A percentile compares a stretch with the other conserved stretches of the same genome.
Conservation (phyloP, 1,140 invertebrate genomes). For the Heterodera schachtii region DNA sequence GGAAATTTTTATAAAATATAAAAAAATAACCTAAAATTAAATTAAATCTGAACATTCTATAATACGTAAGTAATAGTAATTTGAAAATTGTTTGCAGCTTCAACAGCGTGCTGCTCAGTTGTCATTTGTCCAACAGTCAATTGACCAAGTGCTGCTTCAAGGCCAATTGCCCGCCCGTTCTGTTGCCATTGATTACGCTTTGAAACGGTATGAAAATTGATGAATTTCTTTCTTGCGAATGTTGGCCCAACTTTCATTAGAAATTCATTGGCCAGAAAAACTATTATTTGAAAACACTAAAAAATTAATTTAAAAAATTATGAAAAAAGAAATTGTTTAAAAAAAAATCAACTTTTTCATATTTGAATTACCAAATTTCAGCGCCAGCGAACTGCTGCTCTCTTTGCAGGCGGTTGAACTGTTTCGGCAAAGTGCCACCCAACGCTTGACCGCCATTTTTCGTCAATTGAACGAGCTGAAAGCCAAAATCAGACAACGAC, state of each 20-base stretch:
- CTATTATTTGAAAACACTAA: too few species aligned
- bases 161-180: conserved; percentile 1
- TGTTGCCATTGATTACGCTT: conserved; percentile 5
- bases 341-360: too few species aligned
- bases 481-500: conserved; percentile 3
- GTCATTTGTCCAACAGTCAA: background rate
- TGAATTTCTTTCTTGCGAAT: too few species aligned
- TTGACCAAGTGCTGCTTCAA: background rate
- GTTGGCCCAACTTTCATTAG: too few species aligned
- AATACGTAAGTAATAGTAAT: too few species aligned
- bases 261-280: too few species aligned
- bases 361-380: background rate
- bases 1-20: too few species aligned
- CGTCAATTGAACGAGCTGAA: conserved; percentile 19
- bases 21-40: too few species aligned
- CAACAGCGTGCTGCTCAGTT: background rate
- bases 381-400: conserved; percentile 4
- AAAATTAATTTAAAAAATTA: background rate
- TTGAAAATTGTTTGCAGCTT: too few species aligned
- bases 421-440: conserved; percentile 5
- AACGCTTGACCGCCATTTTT: conserved; percentile 15
- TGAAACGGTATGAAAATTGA: conserved; percentile 16
- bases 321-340: too few species aligned
- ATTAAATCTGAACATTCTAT: too few species aligned
- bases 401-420: conserved; percentile 1